phyloP scores from a whole-genome alignment of 2,113 vertebrate species.

The Callocephalon fimbriatum region DNA sequence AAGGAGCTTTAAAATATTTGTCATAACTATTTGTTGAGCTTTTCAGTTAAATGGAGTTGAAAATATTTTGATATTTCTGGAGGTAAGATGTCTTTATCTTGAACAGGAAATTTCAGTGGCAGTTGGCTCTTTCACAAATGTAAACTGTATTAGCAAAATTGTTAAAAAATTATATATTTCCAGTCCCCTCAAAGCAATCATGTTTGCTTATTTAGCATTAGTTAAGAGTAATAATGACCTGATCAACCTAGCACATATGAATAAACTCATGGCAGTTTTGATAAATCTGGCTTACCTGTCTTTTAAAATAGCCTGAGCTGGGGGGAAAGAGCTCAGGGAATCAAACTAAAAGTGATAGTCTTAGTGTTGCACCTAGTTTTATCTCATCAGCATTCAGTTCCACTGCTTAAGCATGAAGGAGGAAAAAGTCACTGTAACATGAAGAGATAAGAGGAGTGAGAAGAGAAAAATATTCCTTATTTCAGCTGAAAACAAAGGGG shows the following conservation, averaged over 20 bases:
- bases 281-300: not conserved
- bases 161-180: not conserved
- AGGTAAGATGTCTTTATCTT: not conserved
- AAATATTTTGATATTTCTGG: not conserved
- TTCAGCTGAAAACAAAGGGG: not conserved
- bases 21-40: not conserved
- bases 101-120: not conserved
- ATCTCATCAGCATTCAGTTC: not conserved
- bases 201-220: not conserved
- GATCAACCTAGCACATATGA: not conserved
- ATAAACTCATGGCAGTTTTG: not conserved
- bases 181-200: not conserved
- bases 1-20: not conserved
- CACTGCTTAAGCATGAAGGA: not conserved
- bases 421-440: not conserved
- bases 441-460: not conserved
- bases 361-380: not conserved
- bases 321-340: not conserved
- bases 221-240: not conserved
- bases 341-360: not conserved
- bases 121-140: not conserved
- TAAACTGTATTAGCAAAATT: not conserved
- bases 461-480: not conserved
- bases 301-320: not conserved
- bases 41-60: not conserved